Conservation (phyloP, 2,797 vertebrate genomes). For the Sebastolobus altivelis region DNA sequence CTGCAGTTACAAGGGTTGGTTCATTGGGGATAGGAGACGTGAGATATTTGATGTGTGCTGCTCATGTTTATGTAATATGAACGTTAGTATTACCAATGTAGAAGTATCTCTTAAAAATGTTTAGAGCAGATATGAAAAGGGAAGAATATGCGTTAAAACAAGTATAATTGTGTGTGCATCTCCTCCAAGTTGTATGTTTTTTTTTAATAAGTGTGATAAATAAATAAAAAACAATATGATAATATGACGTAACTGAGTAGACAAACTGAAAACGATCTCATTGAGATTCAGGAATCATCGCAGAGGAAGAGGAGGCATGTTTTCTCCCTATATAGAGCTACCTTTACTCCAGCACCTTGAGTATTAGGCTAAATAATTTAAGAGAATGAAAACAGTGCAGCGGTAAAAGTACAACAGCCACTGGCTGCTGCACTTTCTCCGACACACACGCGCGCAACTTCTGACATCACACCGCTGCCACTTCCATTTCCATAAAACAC, state of each 20-base stretch:
- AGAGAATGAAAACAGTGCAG: constrained; percentile 52
- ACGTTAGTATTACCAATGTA: no score
- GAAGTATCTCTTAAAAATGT: no score
- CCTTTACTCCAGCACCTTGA: constrained; percentile 36
- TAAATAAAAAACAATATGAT: background rate
- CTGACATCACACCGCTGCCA: constrained; percentile 14
- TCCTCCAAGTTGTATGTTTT: no score
- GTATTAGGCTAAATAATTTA: constrained; percentile 64
- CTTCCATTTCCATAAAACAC: constrained; percentile 15
- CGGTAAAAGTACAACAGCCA: constrained; percentile 29
- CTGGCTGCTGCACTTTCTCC: constrained; percentile 18
- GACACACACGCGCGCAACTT: constrained; percentile 6
- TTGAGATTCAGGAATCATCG: background rate
- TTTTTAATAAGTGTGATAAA: no score
- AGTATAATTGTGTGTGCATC: no score
- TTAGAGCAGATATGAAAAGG: no score
- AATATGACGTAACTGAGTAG: background rate
- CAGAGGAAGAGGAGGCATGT: background rate
- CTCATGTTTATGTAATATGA: no score
- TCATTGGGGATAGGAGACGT: no score
- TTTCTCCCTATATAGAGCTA: constrained; percentile 3
- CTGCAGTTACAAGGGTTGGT: no score
- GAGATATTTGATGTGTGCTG: no score
- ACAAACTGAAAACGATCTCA: background rate
- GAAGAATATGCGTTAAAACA: no score